Evolutionary conservation across 2,113 vertebrate species (phyloP).

Genomic region (Mobula hypostoma): DNA sequence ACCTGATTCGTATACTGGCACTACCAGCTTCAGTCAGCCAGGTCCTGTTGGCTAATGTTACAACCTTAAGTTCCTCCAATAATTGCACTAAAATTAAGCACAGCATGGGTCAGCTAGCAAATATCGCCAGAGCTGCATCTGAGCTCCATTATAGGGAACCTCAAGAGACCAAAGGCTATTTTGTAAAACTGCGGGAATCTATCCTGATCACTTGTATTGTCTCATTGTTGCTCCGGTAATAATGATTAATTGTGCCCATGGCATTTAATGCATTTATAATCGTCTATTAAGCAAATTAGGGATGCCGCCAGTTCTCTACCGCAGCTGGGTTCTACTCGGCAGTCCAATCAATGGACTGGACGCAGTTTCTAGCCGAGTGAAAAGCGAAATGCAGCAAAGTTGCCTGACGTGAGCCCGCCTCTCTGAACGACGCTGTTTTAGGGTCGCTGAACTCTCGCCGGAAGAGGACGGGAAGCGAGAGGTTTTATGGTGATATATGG

Average conservation of each 20-base stretch:
- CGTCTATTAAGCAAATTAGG: constrained; percentile 24
- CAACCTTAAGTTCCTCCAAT: neutral
- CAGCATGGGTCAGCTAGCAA: neutral
- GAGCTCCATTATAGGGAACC: constrained; percentile 3
- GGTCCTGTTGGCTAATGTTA: neutral
- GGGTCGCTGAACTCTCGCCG: neutral
- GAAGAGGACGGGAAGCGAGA: neutral
- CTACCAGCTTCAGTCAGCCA: neutral
- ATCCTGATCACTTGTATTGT: neutral
- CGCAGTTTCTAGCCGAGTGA: neutral
- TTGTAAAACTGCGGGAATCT: neutral
- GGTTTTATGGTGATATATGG: constrained; percentile 7
- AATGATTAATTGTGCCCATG: neutral
- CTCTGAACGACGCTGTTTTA: neutral
- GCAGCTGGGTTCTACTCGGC: neutral
- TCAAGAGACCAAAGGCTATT: neutral
- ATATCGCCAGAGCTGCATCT: neutral
- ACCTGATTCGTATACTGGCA: too few relatives aligned
- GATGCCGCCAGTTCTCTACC: neutral
- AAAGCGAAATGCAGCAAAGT: neutral
- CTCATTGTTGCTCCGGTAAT: neutral
- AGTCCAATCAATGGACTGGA: neutral
- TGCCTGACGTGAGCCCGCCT: neutral
- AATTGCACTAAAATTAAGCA: neutral
- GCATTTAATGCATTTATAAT: constrained; percentile 22